These are phyloP conservation scores for Steinernema scapterisci DNA, from an alignment of 2,888 invertebrate genomes.

Conservation along the genomic window DNA sequence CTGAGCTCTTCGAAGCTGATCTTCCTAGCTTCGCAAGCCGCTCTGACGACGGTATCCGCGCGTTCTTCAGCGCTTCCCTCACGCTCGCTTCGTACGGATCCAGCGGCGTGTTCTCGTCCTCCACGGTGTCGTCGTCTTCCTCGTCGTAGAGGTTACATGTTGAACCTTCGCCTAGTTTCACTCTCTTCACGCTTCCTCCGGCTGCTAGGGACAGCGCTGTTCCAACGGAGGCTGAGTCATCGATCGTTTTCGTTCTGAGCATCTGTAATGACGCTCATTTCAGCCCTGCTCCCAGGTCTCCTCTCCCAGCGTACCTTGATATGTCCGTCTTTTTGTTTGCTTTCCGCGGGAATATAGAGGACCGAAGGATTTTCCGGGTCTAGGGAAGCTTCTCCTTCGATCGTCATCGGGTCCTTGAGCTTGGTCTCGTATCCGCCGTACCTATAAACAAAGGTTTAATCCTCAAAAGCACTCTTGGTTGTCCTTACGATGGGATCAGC, in stretches of 20 bases:
- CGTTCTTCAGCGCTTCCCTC: slow-evolving; percentile 47
- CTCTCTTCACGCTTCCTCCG: slow-evolving; percentile 30
- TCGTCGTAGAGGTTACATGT: slow-evolving; percentile 42
- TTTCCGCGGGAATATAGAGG: slow-evolving; percentile 53
- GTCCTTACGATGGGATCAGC: slow-evolving; percentile 90
- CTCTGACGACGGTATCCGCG: slow-evolving; percentile 2
- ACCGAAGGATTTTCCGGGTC: slow-evolving; percentile 49
- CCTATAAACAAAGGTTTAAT: neutral
- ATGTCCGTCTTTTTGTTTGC: slow-evolving; percentile 48
- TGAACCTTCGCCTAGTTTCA: slow-evolving; percentile 40
- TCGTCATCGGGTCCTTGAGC: slow-evolving; percentile 22
- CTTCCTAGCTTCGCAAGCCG: neutral
- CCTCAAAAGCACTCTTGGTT: too few relatives aligned
- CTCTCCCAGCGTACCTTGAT: slow-evolving; percentile 45
- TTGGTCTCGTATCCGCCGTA: neutral
- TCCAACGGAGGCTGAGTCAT: slow-evolving; percentile 52
- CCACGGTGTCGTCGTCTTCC: slow-evolving; percentile 38
- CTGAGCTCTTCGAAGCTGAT: slow-evolving; percentile 10
- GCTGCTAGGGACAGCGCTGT: slow-evolving; percentile 52
- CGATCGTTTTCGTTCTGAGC: slow-evolving; percentile 44
- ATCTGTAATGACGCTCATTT: slow-evolving; percentile 42
- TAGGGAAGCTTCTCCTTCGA: slow-evolving; percentile 34
- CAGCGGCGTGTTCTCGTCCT: slow-evolving; percentile 43
- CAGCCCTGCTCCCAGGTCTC: neutral
- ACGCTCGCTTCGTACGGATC: slow-evolving; percentile 51